phyloP scores from a whole-genome alignment of 2,113 vertebrate species.

The Saguinus midas region DNA sequence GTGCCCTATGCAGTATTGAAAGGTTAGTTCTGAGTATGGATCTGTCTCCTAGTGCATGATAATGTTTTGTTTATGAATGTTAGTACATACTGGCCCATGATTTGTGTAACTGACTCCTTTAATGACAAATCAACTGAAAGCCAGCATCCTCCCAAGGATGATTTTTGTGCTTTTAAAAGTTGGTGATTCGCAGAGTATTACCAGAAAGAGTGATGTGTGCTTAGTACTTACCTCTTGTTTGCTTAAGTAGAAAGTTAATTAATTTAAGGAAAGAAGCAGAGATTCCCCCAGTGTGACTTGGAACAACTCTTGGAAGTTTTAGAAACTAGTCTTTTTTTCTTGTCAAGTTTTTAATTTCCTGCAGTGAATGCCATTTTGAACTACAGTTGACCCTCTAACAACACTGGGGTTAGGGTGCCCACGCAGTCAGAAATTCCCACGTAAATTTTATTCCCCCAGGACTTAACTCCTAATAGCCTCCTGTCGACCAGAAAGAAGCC shows the following conservation, averaged over 20 bases:
- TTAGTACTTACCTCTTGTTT: not conserved
- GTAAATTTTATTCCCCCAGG: not conserved
- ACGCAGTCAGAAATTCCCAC: not conserved
- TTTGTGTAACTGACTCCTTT: not conserved
- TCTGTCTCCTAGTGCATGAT: not conserved
- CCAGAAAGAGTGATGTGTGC: not conserved
- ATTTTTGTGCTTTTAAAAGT: not conserved
- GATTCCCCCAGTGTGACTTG: not conserved
- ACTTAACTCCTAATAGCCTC: not conserved
- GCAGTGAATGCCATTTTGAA: not conserved
- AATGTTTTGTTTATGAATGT: not conserved
- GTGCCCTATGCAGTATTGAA: not conserved
- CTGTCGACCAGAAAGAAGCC: not conserved
- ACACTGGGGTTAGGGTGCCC: not conserved
- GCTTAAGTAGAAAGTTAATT: not conserved
- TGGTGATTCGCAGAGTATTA: not conserved
- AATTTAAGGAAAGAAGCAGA: slow-evolving; percentile 6
- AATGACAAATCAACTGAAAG: not conserved
- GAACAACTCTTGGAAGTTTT: not conserved
- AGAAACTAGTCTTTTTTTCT: not conserved
- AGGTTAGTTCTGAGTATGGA: not conserved
- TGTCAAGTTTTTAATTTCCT: slow-evolving; percentile 28
- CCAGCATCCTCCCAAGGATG: not conserved
- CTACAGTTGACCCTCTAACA: not conserved
- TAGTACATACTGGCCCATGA: not conserved